Base-by-base conservation (phyloP, 2,888 invertebrate species). In the Dichetophora obliterata region DNA sequence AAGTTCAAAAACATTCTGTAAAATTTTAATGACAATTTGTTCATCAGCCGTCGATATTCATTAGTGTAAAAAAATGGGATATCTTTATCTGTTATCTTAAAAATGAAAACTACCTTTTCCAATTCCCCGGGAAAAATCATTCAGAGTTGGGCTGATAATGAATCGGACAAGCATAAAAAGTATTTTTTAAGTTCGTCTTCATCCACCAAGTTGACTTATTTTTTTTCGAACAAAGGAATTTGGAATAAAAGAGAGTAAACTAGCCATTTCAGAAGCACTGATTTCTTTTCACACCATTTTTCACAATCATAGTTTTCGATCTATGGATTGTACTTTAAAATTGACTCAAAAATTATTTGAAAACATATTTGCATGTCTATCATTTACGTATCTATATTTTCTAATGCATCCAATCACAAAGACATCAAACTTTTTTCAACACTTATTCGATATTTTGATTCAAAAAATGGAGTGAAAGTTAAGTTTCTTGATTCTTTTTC, bases 331-430 rank as follows among this genome's bases (percentile, higher is more conserved):
- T 63, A 65, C 76, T 50, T 78, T 70, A 14, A 76, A 70, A 59
- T 61, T 78, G 61, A 78, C 76, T 50, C 61, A 73, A 54, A 57
- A 68, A 24, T 75, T 73, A 31, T 78, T 78, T 69, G 73, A 74
- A 24, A 66, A 66, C 54, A 76, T 76, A 22, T 73, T 71, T 31
- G 31, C 31, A 5, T 31, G 31, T 8, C 37, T 37, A 6, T 37
- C 37, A 37, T 8, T 37, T 31, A 31, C 31, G 16, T 78, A 19
- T 59, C 71, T 50, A 68, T 77, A 59, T 76, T 59, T 65, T 61
- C 77, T 31, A 73, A 79, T 73, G 76, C 76, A 14, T 78, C 78
- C 5, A 76, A 76, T 52, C 76, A 76, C 63, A 66, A 74, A 66
- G 78, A 78, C n/a, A 48, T 68, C 6, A 78, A 78, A 75, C 19